Percentiles rank a stretch among this genome's conserved stretches.
These are phyloP conservation scores for Scalopus aquaticus DNA, from an alignment of 2,113 vertebrate genomes.

Conservation along the genomic window DNA sequence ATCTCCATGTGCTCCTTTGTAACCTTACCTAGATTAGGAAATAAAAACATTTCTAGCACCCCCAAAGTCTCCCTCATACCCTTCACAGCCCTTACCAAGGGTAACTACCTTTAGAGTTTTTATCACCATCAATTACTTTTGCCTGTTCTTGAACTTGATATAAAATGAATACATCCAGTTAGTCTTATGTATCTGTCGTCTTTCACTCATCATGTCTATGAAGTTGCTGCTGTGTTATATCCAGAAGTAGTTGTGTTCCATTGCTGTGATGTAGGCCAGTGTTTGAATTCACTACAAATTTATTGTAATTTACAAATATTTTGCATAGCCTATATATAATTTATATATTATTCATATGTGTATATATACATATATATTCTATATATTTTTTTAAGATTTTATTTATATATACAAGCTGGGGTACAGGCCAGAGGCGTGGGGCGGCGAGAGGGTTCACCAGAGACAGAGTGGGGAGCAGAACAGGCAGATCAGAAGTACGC, in stretches of 20 bases:
- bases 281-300: background rate
- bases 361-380: background rate
- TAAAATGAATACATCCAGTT: background rate
- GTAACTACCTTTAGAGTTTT: background rate
- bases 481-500: too few relatives aligned
- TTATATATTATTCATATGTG: background rate
- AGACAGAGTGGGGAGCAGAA: too few relatives aligned
- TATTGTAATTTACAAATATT: background rate
- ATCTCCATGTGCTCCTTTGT: background rate
- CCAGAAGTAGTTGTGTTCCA: background rate
- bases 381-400: too few relatives aligned
- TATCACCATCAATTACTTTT: background rate
- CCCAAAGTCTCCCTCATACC: rapidly evolving
- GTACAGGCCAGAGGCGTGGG: too few relatives aligned
- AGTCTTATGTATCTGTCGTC: background rate
- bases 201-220: background rate
- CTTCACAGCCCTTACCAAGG: background rate
- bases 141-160: background rate
- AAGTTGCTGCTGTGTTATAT: background rate
- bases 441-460: too few relatives aligned
- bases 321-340: background rate
- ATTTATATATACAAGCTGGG: too few relatives aligned
- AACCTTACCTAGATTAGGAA: background rate
- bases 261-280: background rate
- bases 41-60: background rate